phyloP scores from a whole-genome alignment of 2,888 invertebrate species.

The Nasonia oneida region DNA sequence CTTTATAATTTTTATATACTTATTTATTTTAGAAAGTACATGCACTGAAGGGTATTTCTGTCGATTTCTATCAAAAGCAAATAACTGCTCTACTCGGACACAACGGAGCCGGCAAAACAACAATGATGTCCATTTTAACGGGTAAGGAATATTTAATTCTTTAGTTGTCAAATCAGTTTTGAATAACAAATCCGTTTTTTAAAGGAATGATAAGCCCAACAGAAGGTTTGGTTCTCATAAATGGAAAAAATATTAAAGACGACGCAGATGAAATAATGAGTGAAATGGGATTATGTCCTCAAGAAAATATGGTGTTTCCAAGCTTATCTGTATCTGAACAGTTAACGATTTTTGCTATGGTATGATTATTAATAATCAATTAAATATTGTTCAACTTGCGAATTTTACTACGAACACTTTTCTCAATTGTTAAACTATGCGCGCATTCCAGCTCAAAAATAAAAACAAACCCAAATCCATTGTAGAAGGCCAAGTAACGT shows the following conservation, averaged over 20 bases:
- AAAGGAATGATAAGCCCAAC: conserved; percentile 84
- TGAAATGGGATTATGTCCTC: conserved; percentile 92
- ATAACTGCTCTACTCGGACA: conserved; percentile 90
- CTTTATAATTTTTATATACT: background rate
- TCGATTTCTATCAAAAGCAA: conserved; percentile 87
- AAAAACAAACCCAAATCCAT: conserved; percentile 73
- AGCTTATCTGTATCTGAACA: conserved; percentile 91
- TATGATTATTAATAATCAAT: conserved; percentile 73
- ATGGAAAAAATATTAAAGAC: conserved; percentile 85
- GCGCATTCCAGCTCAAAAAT: conserved; percentile 82
- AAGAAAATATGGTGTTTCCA: conserved; percentile 90
- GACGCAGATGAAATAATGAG: conserved; percentile 84
- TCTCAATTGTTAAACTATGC: background rate
- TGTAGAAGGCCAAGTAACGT: conserved; percentile 80
- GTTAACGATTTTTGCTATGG: conserved; percentile 89
- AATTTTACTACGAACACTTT: background rate
- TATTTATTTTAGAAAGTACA: conserved; percentile 60
- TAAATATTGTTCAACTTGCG: conserved; percentile 24
- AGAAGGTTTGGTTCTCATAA: conserved; percentile 85
- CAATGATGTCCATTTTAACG: conserved; percentile 94
- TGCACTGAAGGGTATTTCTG: conserved; percentile 65
- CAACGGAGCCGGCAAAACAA: conserved; percentile 95
- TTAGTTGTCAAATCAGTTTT: background rate
- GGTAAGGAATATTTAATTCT: conserved; percentile 73
- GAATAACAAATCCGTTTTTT: background rate